Conservation (phyloP, 2,888 invertebrate genomes). For the Drosophila antonietae region DNA sequence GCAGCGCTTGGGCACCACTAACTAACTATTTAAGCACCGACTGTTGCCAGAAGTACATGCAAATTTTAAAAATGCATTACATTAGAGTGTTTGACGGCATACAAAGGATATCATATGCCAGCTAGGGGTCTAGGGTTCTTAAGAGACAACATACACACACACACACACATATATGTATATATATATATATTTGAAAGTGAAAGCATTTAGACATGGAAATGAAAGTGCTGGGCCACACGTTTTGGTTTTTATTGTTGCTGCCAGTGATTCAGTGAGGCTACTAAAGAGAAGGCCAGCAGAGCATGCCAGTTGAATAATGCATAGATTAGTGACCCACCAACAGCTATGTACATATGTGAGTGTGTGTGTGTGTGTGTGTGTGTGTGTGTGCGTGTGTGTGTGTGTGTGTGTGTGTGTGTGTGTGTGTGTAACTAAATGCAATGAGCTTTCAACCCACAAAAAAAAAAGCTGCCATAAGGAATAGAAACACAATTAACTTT, state of each 20-base stretch:
- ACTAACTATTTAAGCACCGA: slow-evolving; percentile 75
- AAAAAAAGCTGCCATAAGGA: not conserved
- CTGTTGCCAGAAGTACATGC: slow-evolving; percentile 62
- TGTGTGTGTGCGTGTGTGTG: not conserved
- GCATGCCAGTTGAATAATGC: slow-evolving; percentile 41
- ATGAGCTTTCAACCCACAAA: slow-evolving; percentile 60
- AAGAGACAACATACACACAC: slow-evolving; percentile 1
- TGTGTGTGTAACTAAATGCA: slow-evolving; percentile 39
- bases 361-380: not conserved
- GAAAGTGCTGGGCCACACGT: slow-evolving; percentile 43
- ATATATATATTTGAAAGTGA: slow-evolving; percentile 42
- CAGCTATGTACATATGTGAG: not conserved
- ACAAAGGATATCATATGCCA: slow-evolving; percentile 8
- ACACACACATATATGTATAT: not conserved
- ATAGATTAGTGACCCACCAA: slow-evolving; percentile 29
- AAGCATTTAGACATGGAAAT: slow-evolving; percentile 64
- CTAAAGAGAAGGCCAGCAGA: slow-evolving; percentile 53
- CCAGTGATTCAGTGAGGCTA: slow-evolving; percentile 48
- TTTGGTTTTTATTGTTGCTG: slow-evolving; percentile 29
- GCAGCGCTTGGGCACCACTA: slow-evolving; percentile 41
- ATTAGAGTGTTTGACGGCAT: slow-evolving; percentile 56
- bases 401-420: not conserved
- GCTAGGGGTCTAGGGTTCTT: slow-evolving; percentile 8
- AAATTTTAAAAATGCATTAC: slow-evolving; percentile 76
- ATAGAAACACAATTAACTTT: not conserved